These are phyloP conservation scores for Hymenopus coronatus DNA, from an alignment of 2,888 invertebrate species.

Conservation along the genomic window DNA sequence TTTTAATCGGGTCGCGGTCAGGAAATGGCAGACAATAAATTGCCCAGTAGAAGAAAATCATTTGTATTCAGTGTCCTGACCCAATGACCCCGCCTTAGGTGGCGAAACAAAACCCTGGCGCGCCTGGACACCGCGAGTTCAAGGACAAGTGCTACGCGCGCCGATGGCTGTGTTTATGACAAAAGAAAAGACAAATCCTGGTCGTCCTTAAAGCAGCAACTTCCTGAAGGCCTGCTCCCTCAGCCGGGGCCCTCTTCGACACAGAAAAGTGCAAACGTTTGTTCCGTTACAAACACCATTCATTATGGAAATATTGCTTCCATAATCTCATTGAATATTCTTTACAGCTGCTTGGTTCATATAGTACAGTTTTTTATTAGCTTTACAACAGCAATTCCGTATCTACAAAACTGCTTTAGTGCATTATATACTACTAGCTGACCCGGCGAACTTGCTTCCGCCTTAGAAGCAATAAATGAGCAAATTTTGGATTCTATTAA, in stretches of 20 bases:
- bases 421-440: no score
- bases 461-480: no score
- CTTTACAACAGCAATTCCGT: no score
- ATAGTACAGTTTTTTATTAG: no score
- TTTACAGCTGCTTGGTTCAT: no score
- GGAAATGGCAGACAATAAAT: neutral
- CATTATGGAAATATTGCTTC: no score
- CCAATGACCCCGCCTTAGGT: neutral
- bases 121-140: neutral
- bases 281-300: no score
- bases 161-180: neutral
- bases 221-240: neutral
- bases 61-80: neutral
- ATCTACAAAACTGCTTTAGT: no score
- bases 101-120: neutral
- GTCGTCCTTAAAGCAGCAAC: neutral
- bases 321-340: no score
- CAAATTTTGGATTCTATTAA: no score
- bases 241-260: neutral
- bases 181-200: neutral
- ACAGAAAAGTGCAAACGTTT: neutral
- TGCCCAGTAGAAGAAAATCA: neutral
- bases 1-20: neutral
- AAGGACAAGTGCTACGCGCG: neutral
- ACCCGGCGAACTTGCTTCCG: no score